Evolutionary conservation across 2,797 vertebrate genomes (phyloP).

Genomic region (Cygnus olor): DNA sequence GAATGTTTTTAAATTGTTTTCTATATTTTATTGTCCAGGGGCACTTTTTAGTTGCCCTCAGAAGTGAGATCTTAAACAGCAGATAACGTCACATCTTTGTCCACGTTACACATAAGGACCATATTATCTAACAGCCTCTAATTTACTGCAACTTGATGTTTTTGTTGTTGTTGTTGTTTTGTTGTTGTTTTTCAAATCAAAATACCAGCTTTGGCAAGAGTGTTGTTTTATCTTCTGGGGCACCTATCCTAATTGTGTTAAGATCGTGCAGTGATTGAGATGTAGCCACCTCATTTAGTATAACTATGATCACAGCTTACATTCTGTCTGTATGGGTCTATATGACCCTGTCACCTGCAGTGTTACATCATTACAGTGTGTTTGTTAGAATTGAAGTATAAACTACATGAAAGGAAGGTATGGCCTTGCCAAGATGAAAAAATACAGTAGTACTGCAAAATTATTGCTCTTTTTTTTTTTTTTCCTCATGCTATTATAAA

Average conservation of each 20-base stretch:
- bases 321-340: background rate
- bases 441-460: background rate
- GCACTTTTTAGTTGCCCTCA: background rate
- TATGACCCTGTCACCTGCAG: background rate
- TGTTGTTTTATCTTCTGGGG: background rate
- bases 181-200: background rate
- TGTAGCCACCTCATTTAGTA: background rate
- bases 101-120: background rate
- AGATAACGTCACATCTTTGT: background rate
- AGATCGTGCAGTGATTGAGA: background rate
- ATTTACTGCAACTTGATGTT: background rate
- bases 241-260: background rate
- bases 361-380: background rate
- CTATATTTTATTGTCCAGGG: background rate
- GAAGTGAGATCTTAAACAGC: background rate
- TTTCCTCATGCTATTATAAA: background rate
- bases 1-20: background rate
- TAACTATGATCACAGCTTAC: background rate
- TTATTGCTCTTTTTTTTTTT: background rate
- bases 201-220: background rate
- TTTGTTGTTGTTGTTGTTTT: background rate
- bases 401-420: background rate
- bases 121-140: background rate
- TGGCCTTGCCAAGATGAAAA: background rate
- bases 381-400: background rate